Percentiles rank a stretch among this genome's conserved stretches.
These are phyloP conservation scores for Pagrus major DNA, from an alignment of 2,113 vertebrate genomes.

Conservation along the genomic window DNA sequence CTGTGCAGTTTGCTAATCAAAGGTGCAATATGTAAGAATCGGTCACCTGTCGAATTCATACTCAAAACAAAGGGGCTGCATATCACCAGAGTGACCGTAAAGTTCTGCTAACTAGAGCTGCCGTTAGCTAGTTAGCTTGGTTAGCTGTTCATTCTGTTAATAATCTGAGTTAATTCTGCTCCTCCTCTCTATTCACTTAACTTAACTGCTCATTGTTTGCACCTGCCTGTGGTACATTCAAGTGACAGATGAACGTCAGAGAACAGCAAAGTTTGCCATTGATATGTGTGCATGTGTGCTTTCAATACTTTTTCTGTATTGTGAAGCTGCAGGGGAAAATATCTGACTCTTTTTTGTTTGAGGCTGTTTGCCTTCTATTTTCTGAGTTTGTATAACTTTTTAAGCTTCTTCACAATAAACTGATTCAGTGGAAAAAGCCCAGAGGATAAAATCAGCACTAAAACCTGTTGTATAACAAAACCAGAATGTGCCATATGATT, in stretches of 20 bases:
- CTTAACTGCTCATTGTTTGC: conserved; percentile 20
- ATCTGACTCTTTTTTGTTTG: neutral
- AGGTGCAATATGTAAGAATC: too few species aligned
- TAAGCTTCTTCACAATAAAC: neutral
- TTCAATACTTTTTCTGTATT: too few species aligned
- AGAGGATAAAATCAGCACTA: neutral
- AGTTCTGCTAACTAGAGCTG: too few species aligned
- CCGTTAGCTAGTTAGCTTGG: too few species aligned
- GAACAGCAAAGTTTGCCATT: neutral
- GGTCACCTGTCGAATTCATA: too few species aligned
- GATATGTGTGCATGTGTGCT: neutral
- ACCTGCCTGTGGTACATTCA: conserved; percentile 1
- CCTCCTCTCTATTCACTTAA: neutral
- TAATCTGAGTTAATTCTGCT: too few species aligned
- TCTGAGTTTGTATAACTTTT: neutral
- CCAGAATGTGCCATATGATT: neutral
- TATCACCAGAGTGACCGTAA: too few species aligned
- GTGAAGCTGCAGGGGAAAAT: neutral
- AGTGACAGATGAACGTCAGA: neutral
- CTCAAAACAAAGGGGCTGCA: too few species aligned
- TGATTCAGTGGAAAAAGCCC: neutral
- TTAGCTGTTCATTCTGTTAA: too few species aligned
- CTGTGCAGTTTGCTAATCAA: conserved; percentile 4
- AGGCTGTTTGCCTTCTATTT: neutral
- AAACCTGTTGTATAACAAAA: too few species aligned